Evolutionary conservation across 1,140 invertebrate species (phyloP), one percentile per base, ranked within the genome.

Genomic region (Lordiphosa clarofinis): DNA sequence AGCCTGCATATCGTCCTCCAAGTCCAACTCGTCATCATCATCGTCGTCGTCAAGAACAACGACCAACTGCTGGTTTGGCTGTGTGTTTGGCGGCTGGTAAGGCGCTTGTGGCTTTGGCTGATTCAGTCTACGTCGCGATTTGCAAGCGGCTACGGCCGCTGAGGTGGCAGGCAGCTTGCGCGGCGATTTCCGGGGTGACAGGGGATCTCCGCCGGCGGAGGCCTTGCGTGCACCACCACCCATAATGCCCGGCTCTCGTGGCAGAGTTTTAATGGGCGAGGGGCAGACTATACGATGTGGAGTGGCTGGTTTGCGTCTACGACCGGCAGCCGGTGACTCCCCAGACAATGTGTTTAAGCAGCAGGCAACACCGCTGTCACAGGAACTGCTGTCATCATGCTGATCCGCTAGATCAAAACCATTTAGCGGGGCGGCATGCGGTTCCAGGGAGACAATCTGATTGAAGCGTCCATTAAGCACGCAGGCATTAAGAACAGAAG

Each of bases 241-340:
- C 61, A 42, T 37, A 63, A 8, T 10, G 35, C 52, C 10, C 4
- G 44, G 2, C 15, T 71, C 60, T 5, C 60, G 65, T 7, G 72
- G 68, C 53, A 68, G 52, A 24, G 81, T 66, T 47, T 89, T 89
- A 1, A 86, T 81, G 4, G 88, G 87, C 35, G 88, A 89, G 31
- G 88, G 88, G 52, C 86, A 88, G 2, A 89, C 57, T 37, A 89
- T 89, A 21, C 88, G 88, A 68, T 89, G 88, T 10, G 88, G 88
- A 4, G 88, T 89, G 8, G 88, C 86, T 31, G 88, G 88, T 47
- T 89, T 89, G 8, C 82, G 66, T 9, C 84, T 66, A 11, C 84
- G 57, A 9, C 31, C 53, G 5, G 52, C 55, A 4, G 55, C 73
- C 4, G 72, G 67, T 10, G 68, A 65, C 8, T 56, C 67, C 4